phyloP scores from a whole-genome alignment of 1,140 invertebrate genomes.

The Phocides pigmalion region DNA sequence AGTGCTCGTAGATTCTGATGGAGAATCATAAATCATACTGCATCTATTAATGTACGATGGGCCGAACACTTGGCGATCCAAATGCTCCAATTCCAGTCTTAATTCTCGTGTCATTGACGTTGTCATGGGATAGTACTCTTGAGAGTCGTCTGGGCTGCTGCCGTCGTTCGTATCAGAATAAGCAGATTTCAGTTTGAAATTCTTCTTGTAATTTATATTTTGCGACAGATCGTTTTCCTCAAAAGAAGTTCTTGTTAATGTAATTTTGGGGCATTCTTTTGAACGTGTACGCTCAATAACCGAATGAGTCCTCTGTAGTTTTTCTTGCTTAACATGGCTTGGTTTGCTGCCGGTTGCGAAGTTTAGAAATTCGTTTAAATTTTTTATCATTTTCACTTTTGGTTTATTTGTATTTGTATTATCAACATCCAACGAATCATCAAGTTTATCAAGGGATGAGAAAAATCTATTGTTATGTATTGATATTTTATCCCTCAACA shows the following conservation, averaged over 20 bases:
- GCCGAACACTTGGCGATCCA: constrained; percentile 91
- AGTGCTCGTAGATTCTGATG: constrained; percentile 72
- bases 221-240: constrained; percentile 68
- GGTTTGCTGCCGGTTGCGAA: constrained; percentile 88
- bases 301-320: constrained; percentile 63
- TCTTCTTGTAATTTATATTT: constrained; percentile 49
- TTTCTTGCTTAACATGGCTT: constrained; percentile 61
- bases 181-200: constrained; percentile 51
- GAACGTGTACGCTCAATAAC: constrained; percentile 51
- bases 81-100: constrained; percentile 90
- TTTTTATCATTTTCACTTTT: constrained; percentile 88
- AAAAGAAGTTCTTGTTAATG: constrained; percentile 63
- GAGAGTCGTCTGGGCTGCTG: constrained; percentile 90
- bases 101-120: constrained; percentile 93
- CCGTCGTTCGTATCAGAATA: constrained; percentile 81
- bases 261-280: constrained; percentile 67
- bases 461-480: constrained; percentile 81
- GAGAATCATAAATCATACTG: constrained; percentile 69
- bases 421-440: constrained; percentile 55
- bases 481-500: constrained; percentile 76
- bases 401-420: constrained; percentile 56
- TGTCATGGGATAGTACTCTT: constrained; percentile 93
- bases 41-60: constrained; percentile 72
- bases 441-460: constrained; percentile 83
- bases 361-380: constrained; percentile 93